phyloP scores from a whole-genome alignment of 2,797 vertebrate genomes.

The Myripristis murdjan region DNA sequence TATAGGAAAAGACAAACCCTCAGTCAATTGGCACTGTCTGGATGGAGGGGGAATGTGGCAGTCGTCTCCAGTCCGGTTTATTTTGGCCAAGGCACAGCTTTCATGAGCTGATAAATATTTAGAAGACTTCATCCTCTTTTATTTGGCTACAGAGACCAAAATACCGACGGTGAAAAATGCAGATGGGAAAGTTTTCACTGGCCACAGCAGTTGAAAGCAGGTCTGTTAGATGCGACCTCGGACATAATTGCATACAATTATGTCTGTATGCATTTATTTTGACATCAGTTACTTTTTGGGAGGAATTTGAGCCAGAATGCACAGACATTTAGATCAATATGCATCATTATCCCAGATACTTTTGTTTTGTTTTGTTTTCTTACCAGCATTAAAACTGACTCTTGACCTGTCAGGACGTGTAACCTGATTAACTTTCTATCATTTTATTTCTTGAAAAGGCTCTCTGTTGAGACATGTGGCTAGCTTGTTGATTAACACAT shows the following conservation, averaged over 20 bases:
- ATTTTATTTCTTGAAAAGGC: constrained; percentile 34
- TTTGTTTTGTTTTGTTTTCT: constrained; percentile 6
- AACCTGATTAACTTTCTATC: constrained; percentile 62
- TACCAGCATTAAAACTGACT: constrained; percentile 28
- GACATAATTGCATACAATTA: constrained; percentile 35
- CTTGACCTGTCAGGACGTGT: background rate
- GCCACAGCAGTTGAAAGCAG: constrained; percentile 23
- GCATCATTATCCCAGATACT: constrained; percentile 3
- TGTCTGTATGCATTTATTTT: constrained; percentile 29
- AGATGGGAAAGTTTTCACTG: constrained; percentile 54
- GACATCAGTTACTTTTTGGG: constrained; percentile 14
- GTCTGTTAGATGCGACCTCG: constrained; percentile 37
- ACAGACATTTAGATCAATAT: constrained; percentile 18
- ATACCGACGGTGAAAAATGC: constrained; percentile 46
- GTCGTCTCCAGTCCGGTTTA: constrained; percentile 52
- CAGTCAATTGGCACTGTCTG: constrained; percentile 26
- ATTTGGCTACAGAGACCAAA: constrained; percentile 61
- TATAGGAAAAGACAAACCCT: background rate
- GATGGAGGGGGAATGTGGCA: constrained; percentile 33
- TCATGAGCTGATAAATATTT: constrained; percentile 65
- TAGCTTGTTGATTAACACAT: constrained; percentile 68
- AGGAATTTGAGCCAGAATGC: constrained; percentile 10
- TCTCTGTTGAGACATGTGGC: constrained; percentile 44
- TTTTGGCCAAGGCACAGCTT: constrained; percentile 60
- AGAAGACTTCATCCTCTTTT: constrained; percentile 62